phyloP scores from a whole-genome alignment of 2,113 vertebrate genomes.

The Heloderma charlesbogerti region DNA sequence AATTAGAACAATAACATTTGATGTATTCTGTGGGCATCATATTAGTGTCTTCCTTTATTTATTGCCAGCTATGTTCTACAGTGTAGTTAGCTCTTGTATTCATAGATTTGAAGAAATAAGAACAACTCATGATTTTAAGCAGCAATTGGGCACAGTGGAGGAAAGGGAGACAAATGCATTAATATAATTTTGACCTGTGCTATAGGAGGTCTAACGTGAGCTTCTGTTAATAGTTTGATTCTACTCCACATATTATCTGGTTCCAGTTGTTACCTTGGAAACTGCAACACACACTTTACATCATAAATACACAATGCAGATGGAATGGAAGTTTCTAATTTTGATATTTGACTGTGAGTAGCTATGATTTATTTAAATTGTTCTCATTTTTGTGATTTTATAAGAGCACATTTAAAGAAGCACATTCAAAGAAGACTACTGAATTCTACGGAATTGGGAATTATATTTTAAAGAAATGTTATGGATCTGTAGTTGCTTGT shows the following conservation, averaged over 20 bases:
- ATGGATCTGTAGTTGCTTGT: background rate
- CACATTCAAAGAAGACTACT: background rate
- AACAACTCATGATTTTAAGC: constrained; percentile 35
- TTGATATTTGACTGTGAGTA: constrained; percentile 58
- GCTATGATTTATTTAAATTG: constrained; percentile 14
- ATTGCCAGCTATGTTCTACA: constrained; percentile 23
- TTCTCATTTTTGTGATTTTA: constrained; percentile 14
- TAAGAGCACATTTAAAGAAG: constrained; percentile 7
- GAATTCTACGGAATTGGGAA: constrained; percentile 16
- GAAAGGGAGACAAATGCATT: constrained; percentile 55
- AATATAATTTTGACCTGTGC: constrained; percentile 69
- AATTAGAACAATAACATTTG: constrained; percentile 38
- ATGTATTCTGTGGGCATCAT: constrained; percentile 34
- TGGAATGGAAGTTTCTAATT: constrained; percentile 18
- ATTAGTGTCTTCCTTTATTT: background rate
- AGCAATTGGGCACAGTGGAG: constrained; percentile 53
- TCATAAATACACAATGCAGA: constrained; percentile 53
- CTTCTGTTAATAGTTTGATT: constrained; percentile 67
- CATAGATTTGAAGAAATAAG: constrained; percentile 21
- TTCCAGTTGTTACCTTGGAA: constrained; percentile 71
- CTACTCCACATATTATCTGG: constrained; percentile 62
- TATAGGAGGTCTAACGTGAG: constrained; percentile 58
- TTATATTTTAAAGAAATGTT: constrained; percentile 38
- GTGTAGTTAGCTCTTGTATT: constrained; percentile 31
- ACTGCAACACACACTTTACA: constrained; percentile 68